Evolutionary conservation across 2,888 invertebrate species (phyloP), one percentile per base, ranked within the genome.

Genomic region (Clepsis dumicolana): DNA sequence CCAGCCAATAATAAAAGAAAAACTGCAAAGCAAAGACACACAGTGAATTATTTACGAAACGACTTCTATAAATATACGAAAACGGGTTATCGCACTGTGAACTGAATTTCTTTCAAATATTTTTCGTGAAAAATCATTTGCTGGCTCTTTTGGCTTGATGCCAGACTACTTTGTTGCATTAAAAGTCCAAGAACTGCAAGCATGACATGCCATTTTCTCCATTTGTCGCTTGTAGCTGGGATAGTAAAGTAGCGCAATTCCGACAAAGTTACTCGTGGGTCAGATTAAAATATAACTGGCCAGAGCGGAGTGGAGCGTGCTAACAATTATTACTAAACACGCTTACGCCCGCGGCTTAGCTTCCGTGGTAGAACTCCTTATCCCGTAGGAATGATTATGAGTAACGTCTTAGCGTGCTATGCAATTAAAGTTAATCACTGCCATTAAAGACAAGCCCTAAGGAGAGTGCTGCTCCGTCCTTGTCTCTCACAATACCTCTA

Each of bases 391-490:
- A n/a, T n/a, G n/a, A n/a, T n/a, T n/a, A n/a, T n/a, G n/a, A n/a
- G n/a, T n/a, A n/a, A n/a, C n/a, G n/a, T n/a, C n/a, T n/a, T n/a
- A n/a, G n/a, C n/a, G n/a, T n/a, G n/a, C n/a, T n/a, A n/a, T n/a
- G n/a, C n/a, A n/a, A n/a, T n/a, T n/a, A n/a, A n/a, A n/a, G n/a
- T n/a, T n/a, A n/a, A n/a, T n/a, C n/a, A 24, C 10, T 24, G 21
- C 25, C 56, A 18, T 21, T 14, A 10, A 21, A 25, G 41, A 59
- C 57, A 24, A 4, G 38, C 25, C 38, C 14, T 25, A 24, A 41
- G 25, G 25, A 59, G 35, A 59, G 21, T 41, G 21, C 16, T 16
- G 57, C n/a, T 25, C 16, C 25, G 38, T 59, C 41, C 57, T 41
- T 38, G 38, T 59, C 35, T 41, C 35, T 24, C 38, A 38, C 41